phyloP scores from a whole-genome alignment of 2,797 vertebrate genomes.

The Sciaenops ocellatus region DNA sequence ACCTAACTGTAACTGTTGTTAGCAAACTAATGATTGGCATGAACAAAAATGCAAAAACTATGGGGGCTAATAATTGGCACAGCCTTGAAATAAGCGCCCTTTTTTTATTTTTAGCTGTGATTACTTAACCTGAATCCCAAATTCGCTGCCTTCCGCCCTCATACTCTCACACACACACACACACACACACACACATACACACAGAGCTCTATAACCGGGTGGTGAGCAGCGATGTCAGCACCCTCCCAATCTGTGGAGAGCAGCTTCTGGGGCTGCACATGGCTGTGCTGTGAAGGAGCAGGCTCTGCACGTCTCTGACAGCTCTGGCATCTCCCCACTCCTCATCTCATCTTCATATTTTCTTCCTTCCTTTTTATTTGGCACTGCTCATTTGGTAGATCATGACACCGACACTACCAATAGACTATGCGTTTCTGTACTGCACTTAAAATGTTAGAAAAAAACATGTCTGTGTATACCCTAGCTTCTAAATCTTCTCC shows the following conservation, averaged over 20 bases:
- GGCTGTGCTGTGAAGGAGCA: slow-evolving; percentile 65
- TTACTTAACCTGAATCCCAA: slow-evolving; percentile 21
- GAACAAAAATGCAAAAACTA: slow-evolving; percentile 5
- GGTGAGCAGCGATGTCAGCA: slow-evolving; percentile 67
- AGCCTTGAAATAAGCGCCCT: slow-evolving; percentile 4
- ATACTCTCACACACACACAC: slow-evolving; percentile 7
- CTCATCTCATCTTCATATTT: slow-evolving; percentile 56
- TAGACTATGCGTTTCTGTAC: slow-evolving; percentile 16
- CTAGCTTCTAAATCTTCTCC: background rate
- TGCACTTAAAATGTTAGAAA: slow-evolving; percentile 5
- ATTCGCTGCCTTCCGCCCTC: slow-evolving; percentile 18
- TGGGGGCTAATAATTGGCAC: slow-evolving; percentile 14
- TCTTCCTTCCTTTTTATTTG: slow-evolving; percentile 38
- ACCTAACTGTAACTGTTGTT: slow-evolving; percentile 33
- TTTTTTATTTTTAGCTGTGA: slow-evolving; percentile 28
- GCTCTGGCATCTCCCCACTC: slow-evolving; percentile 66
- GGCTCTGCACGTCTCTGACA: slow-evolving; percentile 65
- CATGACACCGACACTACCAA: slow-evolving; percentile 17
- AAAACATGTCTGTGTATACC: background rate
- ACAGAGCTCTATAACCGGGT: slow-evolving; percentile 29
- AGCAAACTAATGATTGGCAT: slow-evolving; percentile 44
- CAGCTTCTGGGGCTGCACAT: slow-evolving; percentile 69
- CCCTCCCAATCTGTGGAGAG: slow-evolving; percentile 71
- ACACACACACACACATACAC: background rate
- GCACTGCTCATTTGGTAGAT: slow-evolving; percentile 39